Conservation (phyloP, 2,113 vertebrate genomes). For the Takifugu bimaculatus region DNA sequence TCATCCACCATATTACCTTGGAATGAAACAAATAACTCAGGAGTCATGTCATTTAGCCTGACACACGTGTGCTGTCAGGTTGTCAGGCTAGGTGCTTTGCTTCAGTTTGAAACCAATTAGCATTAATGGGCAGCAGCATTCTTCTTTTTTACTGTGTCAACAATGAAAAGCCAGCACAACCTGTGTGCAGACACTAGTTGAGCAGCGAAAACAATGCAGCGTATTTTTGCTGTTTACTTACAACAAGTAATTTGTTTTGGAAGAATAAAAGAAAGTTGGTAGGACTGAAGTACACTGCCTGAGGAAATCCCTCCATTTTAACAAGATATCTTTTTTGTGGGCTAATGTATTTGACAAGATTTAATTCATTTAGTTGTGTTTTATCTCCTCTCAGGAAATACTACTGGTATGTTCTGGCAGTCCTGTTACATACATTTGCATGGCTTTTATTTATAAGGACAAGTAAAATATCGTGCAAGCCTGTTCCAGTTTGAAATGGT, state of each 20-base stretch:
- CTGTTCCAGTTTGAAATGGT: constrained; percentile 21
- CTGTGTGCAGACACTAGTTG: constrained; percentile 40
- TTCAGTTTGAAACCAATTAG: constrained; percentile 62
- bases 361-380: constrained; percentile 37
- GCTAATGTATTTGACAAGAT: constrained; percentile 25
- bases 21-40: constrained; percentile 37
- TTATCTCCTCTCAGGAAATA: constrained; percentile 21
- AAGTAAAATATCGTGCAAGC: constrained; percentile 20
- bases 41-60: not conserved
- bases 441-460: constrained; percentile 3
- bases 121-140: constrained; percentile 61
- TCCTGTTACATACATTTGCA: not conserved
- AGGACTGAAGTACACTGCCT: constrained; percentile 44
- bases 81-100: constrained; percentile 39
- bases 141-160: constrained; percentile 52
- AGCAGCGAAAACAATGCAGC: constrained; percentile 50
- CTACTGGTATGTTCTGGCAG: constrained; percentile 30
- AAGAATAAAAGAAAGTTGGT: constrained; percentile 53
- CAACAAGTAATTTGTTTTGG: constrained; percentile 67
- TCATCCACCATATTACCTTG: constrained; percentile 47
- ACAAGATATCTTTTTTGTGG: constrained; percentile 33
- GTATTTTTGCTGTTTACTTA: constrained; percentile 61
- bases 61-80: constrained; percentile 26
- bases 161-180: constrained; percentile 53
- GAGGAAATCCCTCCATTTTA: constrained; percentile 36